phyloP scores from a whole-genome alignment of 2,888 invertebrate species.

The Timema podura region DNA sequence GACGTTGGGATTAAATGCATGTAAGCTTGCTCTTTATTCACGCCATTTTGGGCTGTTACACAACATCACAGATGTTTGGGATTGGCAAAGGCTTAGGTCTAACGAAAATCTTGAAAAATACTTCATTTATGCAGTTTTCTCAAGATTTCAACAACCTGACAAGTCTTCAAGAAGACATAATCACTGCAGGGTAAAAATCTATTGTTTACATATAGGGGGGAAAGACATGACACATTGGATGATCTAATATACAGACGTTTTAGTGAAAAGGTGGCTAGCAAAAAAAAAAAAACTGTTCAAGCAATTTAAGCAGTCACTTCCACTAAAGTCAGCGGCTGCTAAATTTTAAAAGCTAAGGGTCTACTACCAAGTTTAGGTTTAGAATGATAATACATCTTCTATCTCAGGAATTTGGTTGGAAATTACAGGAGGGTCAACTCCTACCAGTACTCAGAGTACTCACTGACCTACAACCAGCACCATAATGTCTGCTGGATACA shows the following conservation, averaged over 20 bases:
- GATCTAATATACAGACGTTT: background rate
- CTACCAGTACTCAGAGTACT: slow-evolving; percentile 8
- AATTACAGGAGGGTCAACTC: background rate
- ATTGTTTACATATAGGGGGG: background rate
- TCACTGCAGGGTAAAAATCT: slow-evolving; percentile 5
- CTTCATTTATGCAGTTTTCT: background rate
- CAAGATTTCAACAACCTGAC: background rate
- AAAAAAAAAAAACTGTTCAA: background rate
- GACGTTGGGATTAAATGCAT: background rate
- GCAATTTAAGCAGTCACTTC: background rate
- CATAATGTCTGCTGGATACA: background rate
- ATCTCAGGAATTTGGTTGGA: background rate
- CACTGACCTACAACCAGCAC: slow-evolving; percentile 1
- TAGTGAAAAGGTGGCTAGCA: background rate
- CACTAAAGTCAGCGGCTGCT: background rate
- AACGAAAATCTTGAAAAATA: too few relatives aligned
- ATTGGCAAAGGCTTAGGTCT: too few relatives aligned
- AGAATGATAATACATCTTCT: background rate
- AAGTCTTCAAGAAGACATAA: background rate
- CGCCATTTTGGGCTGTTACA: too few relatives aligned
- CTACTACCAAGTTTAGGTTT: slow-evolving; percentile 5
- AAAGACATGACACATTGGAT: background rate
- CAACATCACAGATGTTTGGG: too few relatives aligned
- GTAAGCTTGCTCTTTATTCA: background rate
- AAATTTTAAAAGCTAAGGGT: background rate